Evolutionary conservation across 2,888 invertebrate species (phyloP).

Genomic region (Druceiella hillmani): DNA sequence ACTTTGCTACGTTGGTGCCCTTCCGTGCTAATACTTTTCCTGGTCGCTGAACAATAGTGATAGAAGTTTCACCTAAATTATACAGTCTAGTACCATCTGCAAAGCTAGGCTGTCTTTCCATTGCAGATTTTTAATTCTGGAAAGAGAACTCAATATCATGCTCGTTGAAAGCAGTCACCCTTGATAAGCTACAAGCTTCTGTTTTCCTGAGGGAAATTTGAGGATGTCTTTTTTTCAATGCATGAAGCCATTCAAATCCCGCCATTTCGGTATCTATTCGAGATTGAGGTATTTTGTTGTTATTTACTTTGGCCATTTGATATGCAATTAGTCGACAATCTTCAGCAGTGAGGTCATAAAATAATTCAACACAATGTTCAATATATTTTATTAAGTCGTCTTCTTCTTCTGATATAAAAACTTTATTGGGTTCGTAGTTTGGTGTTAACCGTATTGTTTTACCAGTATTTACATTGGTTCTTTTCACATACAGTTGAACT

Average conservation of each 20-base stretch:
- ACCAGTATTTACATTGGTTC: too few species aligned
- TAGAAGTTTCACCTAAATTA: constrained; percentile 5
- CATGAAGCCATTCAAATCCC: constrained; percentile 8
- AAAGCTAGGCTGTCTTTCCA: background rate
- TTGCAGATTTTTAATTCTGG: constrained; percentile 3
- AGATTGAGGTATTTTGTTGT: constrained; percentile 9
- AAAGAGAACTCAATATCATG: constrained; percentile 2
- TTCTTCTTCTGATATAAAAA: constrained; percentile 2
- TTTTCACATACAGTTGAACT: too few species aligned
- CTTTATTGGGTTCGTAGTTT: background rate
- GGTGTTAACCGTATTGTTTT: constrained; percentile 4
- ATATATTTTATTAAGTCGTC: constrained; percentile 2
- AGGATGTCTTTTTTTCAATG: constrained; percentile 1
- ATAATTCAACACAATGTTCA: constrained; percentile 7
- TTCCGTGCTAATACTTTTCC: too few species aligned
- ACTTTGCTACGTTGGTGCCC: too few species aligned
- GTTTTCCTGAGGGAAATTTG: constrained; percentile 6
- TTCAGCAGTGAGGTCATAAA: constrained; percentile 9
- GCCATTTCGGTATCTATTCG: constrained; percentile 10
- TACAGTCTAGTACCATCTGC: constrained; percentile 3
- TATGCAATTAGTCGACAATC: constrained; percentile 11
- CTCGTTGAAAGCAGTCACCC: constrained; percentile 5
- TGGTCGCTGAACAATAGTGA: too few species aligned
- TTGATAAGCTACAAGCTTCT: constrained; percentile 4
- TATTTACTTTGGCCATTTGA: constrained; percentile 12